Conservation (phyloP, 2,797 vertebrate species). For the Acanthornis magna region DNA sequence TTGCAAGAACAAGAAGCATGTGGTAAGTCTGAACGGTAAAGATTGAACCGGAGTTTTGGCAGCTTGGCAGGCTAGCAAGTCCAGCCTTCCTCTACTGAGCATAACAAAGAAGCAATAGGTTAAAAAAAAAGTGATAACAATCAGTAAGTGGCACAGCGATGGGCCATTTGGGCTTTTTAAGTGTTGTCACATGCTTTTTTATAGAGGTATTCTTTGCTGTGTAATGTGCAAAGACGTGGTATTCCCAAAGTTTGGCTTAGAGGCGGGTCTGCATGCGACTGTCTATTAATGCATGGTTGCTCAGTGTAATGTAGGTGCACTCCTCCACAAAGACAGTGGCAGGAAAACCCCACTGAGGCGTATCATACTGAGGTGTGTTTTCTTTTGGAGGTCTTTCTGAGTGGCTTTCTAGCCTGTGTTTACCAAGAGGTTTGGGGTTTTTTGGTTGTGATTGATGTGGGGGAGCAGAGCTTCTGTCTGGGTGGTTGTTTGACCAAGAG, state of each 20-base stretch:
- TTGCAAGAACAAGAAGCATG: not conserved
- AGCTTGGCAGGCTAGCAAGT: not conserved
- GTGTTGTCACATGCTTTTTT: not conserved
- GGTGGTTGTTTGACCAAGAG: not conserved
- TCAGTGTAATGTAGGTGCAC: not conserved
- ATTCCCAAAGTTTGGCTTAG: not conserved
- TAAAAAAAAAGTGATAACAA: not conserved
- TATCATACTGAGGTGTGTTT: not conserved
- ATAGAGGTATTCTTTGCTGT: not conserved
- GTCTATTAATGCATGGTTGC: fast-evolving
- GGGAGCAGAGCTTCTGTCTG: not conserved
- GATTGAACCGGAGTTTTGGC: not conserved
- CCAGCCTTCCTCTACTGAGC: not conserved
- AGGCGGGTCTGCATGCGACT: not conserved
- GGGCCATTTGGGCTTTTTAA: not conserved
- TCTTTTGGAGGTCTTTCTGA: not conserved
- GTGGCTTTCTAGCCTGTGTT: not conserved
- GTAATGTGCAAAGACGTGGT: not conserved
- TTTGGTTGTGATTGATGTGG: not conserved
- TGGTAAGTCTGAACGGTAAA: not conserved
- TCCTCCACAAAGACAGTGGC: not conserved
- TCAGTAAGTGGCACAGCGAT: no score
- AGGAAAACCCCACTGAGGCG: not conserved
- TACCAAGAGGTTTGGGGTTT: not conserved
- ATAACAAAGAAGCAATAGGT: not conserved